A percentile compares a stretch with the other conserved stretches of the same genome.
Conservation (phyloP, 2,113 vertebrate species). For the Hypanus sabinus region DNA sequence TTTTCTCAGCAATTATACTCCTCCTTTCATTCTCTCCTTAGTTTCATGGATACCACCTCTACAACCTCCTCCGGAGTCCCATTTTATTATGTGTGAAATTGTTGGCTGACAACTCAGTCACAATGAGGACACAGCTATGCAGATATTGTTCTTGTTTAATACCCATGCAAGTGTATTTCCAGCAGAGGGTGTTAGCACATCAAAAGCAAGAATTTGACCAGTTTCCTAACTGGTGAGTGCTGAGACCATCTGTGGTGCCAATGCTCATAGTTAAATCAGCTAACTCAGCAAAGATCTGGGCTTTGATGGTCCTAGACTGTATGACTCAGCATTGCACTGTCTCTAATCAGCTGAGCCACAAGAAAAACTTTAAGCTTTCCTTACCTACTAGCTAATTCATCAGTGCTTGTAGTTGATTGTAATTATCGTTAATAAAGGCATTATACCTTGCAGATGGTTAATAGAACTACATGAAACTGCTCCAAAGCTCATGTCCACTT, state of each 20-base stretch:
- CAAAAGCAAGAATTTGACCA: neutral
- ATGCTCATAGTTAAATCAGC: neutral
- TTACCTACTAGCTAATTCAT: neutral
- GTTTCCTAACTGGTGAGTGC: neutral
- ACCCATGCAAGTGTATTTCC: neutral
- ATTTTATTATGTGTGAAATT: neutral
- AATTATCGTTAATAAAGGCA: neutral
- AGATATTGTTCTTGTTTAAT: neutral
- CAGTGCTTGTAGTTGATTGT: neutral
- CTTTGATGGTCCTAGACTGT: neutral
- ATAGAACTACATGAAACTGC: neutral
- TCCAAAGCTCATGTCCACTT: neutral
- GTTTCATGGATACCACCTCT: neutral
- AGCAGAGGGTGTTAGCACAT: constrained; percentile 22
- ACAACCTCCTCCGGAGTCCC: neutral
- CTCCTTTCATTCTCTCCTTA: neutral
- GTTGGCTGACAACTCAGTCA: neutral
- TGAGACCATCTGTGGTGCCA: neutral
- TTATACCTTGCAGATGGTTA: neutral
- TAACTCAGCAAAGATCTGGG: constrained; percentile 4
- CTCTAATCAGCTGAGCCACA: neutral
- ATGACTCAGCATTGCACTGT: neutral
- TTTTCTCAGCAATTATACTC: neutral
- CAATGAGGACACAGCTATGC: neutral
- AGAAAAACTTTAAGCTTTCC: neutral